phyloP scores from a whole-genome alignment of 2,888 invertebrate species.

The Platycnemis pennipes region DNA sequence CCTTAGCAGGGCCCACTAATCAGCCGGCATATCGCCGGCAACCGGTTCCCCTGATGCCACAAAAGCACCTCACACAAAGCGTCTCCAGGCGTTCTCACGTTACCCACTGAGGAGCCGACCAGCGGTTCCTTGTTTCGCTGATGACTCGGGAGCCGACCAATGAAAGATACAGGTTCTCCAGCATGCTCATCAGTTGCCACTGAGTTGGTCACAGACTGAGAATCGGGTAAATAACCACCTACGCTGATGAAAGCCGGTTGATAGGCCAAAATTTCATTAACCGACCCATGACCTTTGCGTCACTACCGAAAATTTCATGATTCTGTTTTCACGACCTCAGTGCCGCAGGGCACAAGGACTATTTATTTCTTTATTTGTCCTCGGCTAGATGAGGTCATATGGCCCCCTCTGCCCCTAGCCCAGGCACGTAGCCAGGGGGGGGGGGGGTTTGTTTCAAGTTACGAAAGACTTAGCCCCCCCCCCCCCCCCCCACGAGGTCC shows the following conservation, averaged over 20 bases:
- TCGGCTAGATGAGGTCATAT: no score
- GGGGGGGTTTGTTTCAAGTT: no score
- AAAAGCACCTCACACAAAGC: neutral
- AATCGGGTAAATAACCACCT: neutral
- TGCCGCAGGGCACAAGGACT: no score
- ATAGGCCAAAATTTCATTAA: neutral
- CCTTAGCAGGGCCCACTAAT: slow-evolving; percentile 2
- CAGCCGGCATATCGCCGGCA: neutral
- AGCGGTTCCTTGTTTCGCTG: neutral
- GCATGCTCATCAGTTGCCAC: neutral
- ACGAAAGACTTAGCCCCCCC: no score
- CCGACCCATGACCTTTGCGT: no score
- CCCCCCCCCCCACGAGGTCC: no score
- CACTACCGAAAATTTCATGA: no score
- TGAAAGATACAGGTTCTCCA: slow-evolving; percentile 8
- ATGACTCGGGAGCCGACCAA: neutral
- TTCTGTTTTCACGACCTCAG: no score
- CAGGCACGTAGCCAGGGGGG: no score
- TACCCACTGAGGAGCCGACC: neutral
- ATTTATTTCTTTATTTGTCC: no score
- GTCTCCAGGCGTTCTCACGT: neutral
- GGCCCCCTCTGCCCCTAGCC: no score
- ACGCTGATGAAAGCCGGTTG: neutral
- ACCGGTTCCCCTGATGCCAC: neutral
- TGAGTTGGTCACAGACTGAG: neutral